Conservation (phyloP, 2,797 vertebrate genomes). For the Hippopotamyrus pictus region DNA sequence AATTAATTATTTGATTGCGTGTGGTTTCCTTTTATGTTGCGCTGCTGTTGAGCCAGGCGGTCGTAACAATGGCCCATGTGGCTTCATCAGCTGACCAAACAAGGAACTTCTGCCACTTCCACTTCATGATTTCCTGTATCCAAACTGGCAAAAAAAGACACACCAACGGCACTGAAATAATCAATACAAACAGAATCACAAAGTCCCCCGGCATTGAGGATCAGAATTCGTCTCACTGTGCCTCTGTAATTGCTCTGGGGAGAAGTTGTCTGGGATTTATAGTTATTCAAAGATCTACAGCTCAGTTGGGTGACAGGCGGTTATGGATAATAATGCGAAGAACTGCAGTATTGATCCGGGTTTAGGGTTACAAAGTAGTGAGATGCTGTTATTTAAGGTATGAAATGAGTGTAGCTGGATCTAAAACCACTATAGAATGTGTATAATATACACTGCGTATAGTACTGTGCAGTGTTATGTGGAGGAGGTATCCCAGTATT, state of each 20-base stretch:
- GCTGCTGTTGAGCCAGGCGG: too few relatives aligned
- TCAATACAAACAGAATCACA: neutral
- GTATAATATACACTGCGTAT: neutral
- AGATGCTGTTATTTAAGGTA: constrained; percentile 7
- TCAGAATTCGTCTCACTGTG: neutral
- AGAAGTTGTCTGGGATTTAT: neutral
- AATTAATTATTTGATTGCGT: too few relatives aligned
- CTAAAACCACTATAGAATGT: neutral
- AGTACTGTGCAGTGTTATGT: neutral
- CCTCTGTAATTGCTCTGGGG: constrained; percentile 9
- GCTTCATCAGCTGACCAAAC: neutral
- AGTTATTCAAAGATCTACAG: neutral
- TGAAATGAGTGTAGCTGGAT: neutral
- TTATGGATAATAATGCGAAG: constrained; percentile 15
- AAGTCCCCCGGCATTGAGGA: neutral
- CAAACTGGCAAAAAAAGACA: neutral
- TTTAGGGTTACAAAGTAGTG: neutral
- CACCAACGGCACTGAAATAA: neutral
- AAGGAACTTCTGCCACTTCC: neutral
- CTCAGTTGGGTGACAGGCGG: neutral
- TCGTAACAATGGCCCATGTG: neutral
- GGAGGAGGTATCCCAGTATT: neutral
- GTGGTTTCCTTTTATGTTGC: too few relatives aligned
- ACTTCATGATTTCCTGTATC: neutral
- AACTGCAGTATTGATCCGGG: neutral